Percentiles rank a stretch among this genome's conserved stretches.
phyloP scores from a whole-genome alignment of 2,797 vertebrate genomes.

The Onychomys torridus region DNA sequence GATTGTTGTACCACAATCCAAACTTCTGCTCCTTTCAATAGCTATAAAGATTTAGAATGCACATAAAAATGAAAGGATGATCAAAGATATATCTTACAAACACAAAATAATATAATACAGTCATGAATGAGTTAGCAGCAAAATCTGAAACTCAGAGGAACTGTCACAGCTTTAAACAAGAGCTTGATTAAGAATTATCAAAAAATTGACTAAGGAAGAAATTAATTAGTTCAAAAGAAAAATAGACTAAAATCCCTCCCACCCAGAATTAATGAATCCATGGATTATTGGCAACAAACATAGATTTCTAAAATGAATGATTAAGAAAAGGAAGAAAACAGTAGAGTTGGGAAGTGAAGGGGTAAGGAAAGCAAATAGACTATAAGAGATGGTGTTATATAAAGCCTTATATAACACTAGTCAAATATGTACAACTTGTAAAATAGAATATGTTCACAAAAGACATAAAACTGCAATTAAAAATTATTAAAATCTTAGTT shows the following conservation, averaged over 20 bases:
- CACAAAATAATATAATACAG: slow-evolving; percentile 62
- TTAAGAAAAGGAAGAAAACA: slow-evolving; percentile 30
- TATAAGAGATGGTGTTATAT: not conserved
- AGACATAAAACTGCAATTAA: slow-evolving; percentile 46
- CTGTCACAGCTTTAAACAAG: not conserved
- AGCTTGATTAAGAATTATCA: slow-evolving; percentile 16
- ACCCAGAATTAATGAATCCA: not conserved
- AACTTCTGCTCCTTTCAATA: slow-evolving; percentile 4
- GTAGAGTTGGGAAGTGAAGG: not conserved
- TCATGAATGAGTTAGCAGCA: not conserved
- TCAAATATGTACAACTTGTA: slow-evolving; percentile 31
- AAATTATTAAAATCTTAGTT: slow-evolving; percentile 68
- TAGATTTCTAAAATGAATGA: slow-evolving; percentile 12
- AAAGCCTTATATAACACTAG: not conserved
- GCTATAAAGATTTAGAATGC: not conserved
- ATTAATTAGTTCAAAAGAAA: slow-evolving; percentile 53
- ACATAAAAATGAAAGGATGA: slow-evolving; percentile 46
- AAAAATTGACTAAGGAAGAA: slow-evolving; percentile 57
- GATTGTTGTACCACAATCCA: not conserved
- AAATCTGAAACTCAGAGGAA: slow-evolving; percentile 6
- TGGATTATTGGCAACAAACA: slow-evolving; percentile 43
- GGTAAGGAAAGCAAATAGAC: not conserved
- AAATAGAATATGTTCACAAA: slow-evolving; percentile 54
- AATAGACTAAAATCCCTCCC: not conserved
- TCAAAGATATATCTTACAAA: slow-evolving; percentile 51